These are phyloP conservation scores for Microtus montanus DNA, from an alignment of 2,113 vertebrate genomes.

Conservation along the genomic window DNA sequence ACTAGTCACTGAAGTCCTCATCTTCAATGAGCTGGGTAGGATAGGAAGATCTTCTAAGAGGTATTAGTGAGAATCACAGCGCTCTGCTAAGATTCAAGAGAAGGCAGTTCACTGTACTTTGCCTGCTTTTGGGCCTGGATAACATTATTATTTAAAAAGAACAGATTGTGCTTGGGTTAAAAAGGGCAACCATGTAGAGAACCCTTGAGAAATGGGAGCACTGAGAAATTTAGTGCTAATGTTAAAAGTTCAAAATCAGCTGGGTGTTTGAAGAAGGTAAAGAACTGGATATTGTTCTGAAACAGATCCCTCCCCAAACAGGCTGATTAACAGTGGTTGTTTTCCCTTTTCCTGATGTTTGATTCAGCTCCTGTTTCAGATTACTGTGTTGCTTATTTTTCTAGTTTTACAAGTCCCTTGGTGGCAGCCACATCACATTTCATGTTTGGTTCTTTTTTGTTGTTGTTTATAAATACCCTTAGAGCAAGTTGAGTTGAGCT, in stretches of 20 bases:
- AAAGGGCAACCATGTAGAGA: conserved; percentile 35
- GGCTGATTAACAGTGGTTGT: conserved; percentile 32
- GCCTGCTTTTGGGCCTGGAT: conserved; percentile 43
- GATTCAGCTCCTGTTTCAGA: conserved; percentile 64
- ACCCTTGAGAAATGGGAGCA: conserved; percentile 55
- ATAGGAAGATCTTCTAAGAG: conserved; percentile 28
- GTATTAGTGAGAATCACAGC: not conserved
- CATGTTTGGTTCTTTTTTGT: not conserved
- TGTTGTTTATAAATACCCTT: conserved; percentile 45
- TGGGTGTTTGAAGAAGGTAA: conserved; percentile 57
- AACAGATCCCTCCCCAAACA: conserved; percentile 64
- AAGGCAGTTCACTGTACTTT: conserved; percentile 55
- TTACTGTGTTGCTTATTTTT: conserved; percentile 66
- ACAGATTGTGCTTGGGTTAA: conserved; percentile 16
- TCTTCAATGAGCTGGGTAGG: conserved; percentile 33
- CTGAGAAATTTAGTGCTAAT: conserved; percentile 56
- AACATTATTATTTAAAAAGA: conserved; percentile 40
- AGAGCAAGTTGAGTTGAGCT: conserved; percentile 71
- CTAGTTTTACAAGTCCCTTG: conserved; percentile 62
- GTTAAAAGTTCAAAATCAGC: conserved; percentile 41
- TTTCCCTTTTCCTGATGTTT: not conserved
- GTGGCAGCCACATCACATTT: conserved; percentile 59
- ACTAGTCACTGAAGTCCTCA: conserved; percentile 6
- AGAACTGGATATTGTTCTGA: conserved; percentile 60
- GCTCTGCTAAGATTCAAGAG: not conserved